Evolutionary conservation across 2,113 vertebrate genomes (phyloP).

Genomic region (Neotoma lepida): DNA sequence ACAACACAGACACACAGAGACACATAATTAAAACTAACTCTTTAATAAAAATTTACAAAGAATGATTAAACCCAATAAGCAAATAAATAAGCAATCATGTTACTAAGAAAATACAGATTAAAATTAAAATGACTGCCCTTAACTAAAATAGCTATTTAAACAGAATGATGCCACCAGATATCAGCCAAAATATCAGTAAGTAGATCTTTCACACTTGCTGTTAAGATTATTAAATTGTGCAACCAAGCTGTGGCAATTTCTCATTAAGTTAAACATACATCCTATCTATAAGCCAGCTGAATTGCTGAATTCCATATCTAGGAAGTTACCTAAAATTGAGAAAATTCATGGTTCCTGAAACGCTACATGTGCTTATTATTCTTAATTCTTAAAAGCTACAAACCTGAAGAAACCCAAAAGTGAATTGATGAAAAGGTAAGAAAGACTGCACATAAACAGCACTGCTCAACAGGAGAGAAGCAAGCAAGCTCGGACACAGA

Average conservation of each 20-base stretch:
- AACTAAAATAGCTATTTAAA: not conserved
- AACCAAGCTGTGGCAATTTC: not conserved
- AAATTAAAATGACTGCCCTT: not conserved
- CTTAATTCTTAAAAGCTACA: not conserved
- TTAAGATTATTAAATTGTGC: not conserved
- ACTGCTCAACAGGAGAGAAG: not conserved
- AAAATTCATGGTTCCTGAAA: not conserved
- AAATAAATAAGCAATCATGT: not conserved
- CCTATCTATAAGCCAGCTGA: not conserved
- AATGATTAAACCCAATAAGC: not conserved
- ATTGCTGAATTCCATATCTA: slow-evolving; percentile 12
- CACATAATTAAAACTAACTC: too few relatives aligned
- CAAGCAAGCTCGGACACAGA: not conserved
- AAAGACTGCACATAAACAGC: not conserved
- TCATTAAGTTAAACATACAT: not conserved
- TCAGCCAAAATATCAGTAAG: not conserved
- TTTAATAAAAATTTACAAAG: not conserved
- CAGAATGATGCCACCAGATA: not conserved
- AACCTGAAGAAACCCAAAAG: not conserved
- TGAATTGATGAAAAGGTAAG: not conserved
- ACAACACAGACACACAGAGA: not conserved
- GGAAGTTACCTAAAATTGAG: not conserved
- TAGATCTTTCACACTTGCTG: not conserved
- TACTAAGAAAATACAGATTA: not conserved
- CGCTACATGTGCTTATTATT: not conserved